phyloP scores from a whole-genome alignment of 2,113 vertebrate genomes.

The Prunella fulvescens region DNA sequence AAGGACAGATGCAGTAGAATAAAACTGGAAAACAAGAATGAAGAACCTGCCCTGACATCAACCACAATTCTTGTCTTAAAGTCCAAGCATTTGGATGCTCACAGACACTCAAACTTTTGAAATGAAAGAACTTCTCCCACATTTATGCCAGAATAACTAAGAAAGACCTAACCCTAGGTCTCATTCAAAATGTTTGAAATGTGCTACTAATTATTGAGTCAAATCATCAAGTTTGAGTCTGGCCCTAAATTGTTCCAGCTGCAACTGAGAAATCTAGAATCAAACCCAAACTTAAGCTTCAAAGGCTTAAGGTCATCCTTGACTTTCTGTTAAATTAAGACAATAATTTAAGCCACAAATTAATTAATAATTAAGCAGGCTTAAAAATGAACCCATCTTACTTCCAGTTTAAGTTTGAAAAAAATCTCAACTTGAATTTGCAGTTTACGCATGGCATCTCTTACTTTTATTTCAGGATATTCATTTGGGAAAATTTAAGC shows the following conservation, averaged over 20 bases:
- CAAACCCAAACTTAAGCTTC: background rate
- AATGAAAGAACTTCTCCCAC: background rate
- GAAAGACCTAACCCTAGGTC: background rate
- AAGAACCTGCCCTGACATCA: background rate
- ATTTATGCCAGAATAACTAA: background rate
- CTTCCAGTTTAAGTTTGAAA: background rate
- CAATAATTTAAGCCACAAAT: background rate
- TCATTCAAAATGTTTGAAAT: background rate
- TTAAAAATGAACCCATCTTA: background rate
- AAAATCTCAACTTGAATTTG: background rate
- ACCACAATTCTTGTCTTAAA: background rate
- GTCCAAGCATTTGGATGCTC: background rate
- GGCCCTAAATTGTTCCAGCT: background rate
- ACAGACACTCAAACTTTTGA: background rate
- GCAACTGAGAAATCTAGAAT: background rate
- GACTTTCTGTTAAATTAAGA: background rate
- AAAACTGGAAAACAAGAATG: background rate
- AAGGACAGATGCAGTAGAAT: background rate
- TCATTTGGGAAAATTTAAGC: background rate
- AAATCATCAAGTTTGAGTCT: background rate
- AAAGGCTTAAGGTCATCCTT: background rate
- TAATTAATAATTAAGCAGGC: background rate
- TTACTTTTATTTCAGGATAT: background rate
- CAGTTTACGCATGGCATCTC: background rate
- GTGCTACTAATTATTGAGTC: background rate